Evolutionary conservation across 1,140 invertebrate genomes (phyloP), one percentile per base, ranked within the genome.

Genomic region (Magallana gigas): DNA sequence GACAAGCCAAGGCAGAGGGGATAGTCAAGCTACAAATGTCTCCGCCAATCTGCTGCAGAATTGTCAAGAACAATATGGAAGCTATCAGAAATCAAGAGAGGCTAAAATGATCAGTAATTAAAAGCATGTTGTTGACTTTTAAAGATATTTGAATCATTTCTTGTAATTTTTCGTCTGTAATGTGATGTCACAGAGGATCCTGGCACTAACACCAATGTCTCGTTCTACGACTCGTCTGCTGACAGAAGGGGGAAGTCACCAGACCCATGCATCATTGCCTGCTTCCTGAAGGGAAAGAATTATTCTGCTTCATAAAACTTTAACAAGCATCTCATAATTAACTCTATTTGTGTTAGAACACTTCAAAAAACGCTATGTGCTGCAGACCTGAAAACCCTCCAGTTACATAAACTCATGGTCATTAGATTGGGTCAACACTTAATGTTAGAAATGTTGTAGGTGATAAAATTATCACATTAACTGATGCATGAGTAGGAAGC

Each of bases 251-350:
- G 64, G 64, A 71, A 71, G 64, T 71, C 64, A 23, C 64, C 64
- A 71, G 29, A 71, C 64, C 18, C 64, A 71, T 71, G 64, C 64
- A 9, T 29, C 64, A 71, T 23, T 29, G 64, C 16, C 64, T 71
- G 60, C 18, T 71, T 71, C 64, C 64, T 23, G 9, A 23, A 8
- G 64, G 64, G 64, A 71, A 29, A 71, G 29, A 18, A 71, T 71
- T 23, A 71, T 71, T 71, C 64, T 18, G 18, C 64, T 71, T 71
- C 64, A 71, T 71, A 71, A 71, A 71, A 71, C 29, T 71, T 71
- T 71, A 18, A 71, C 64, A 71, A 71, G 64, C 18, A 71, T 23
- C n/a, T 71, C n/a, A 71, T 71, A 9, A 71, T 71, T 71, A 71
- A 71, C 64, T 11, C 64, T 29, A 71, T 71, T 71, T 71, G 29